Evolutionary conservation across 2,113 vertebrate genomes (phyloP), one percentile per base, ranked within the genome.

Genomic region (Isurus oxyrinchus): DNA sequence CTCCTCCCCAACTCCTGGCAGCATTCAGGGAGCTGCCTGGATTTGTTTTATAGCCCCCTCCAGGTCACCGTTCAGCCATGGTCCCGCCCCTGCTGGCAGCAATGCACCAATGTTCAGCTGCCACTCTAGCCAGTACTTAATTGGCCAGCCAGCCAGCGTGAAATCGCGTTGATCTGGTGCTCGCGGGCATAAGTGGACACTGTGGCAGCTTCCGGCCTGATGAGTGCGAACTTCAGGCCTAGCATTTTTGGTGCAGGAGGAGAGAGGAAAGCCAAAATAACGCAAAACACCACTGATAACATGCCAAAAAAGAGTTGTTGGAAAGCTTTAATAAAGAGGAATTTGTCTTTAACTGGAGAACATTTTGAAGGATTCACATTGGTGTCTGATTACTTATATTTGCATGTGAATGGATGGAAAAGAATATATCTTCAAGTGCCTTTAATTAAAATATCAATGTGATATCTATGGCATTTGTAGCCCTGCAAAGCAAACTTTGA

Each of bases 361-460:
- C 2, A 21, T 63, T 61, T 21, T n/a, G 90, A 66, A 94, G 59
- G 59, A 21, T 59, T 44, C 59, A 35, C 35, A 63, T 0, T 19
- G 90, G 90, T 94, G 31, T 61, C n/a, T 40, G 16, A 94, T 94
- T 63, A 61, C 35, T n/a, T 66, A 23, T 1, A 63, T 61, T 23
- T 94, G 57, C 57, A 6, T 93, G 59, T 40, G 4, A 35, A 93
- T 63, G 5, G 6, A 93, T 40, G 59, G 59, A 40, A n/a, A n/a
- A 63, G 57, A 93, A 94, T 63, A 59, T 44, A 63, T 94, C 35
- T 94, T 94, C 90, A 94, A 94, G 35, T 94, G 90, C 5, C 61
- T 94, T 94, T 63, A 66, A 94, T 66, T 94, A 94, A 49, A 59
- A 40, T 94, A 94, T 63, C 90, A 2, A 40, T 35, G 66, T 35